These are phyloP conservation scores for Bilobella aurantiaca DNA, from an alignment of 1,140 invertebrate species.

Conservation along the genomic window DNA sequence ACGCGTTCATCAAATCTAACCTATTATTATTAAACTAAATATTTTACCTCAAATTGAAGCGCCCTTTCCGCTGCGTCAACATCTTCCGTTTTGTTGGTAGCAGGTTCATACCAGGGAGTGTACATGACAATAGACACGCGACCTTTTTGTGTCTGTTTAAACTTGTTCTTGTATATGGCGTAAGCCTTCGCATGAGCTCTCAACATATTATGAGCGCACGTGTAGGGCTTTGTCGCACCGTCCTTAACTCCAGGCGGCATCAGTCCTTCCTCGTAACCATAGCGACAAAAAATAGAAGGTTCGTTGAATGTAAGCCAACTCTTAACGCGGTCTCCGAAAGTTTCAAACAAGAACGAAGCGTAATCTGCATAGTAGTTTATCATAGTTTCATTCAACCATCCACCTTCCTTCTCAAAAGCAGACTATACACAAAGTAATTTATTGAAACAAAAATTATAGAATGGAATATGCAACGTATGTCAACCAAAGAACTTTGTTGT, in stretches of 20 bases:
- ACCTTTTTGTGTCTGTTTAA: conserved; percentile 16
- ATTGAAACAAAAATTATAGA: background rate
- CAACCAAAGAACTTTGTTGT: conserved; percentile 19
- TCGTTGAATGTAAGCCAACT: conserved; percentile 41
- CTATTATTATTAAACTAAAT: too few relatives aligned
- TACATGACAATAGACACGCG: conserved; percentile 21
- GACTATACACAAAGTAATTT: background rate
- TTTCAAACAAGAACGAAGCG: conserved; percentile 38
- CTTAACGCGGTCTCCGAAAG: conserved; percentile 42
- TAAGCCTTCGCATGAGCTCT: conserved; percentile 28
- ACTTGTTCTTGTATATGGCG: conserved; percentile 20
- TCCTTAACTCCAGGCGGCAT: conserved; percentile 13
- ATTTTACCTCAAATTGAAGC: conserved; percentile 19
- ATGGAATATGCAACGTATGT: too few relatives aligned
- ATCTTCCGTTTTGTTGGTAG: conserved; percentile 3
- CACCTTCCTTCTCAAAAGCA: conserved; percentile 39
- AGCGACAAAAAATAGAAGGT: conserved; percentile 49
- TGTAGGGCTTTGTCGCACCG: conserved; percentile 12
- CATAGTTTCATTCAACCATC: conserved; percentile 40
- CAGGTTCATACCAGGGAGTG: conserved; percentile 37
- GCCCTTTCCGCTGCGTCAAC: conserved; percentile 24
- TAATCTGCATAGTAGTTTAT: conserved; percentile 39
- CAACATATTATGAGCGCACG: conserved; percentile 23
- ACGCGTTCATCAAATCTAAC: too few relatives aligned
- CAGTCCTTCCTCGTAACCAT: conserved; percentile 47